phyloP scores from a whole-genome alignment of 2,113 vertebrate species.

The Mormyrus lacerda region DNA sequence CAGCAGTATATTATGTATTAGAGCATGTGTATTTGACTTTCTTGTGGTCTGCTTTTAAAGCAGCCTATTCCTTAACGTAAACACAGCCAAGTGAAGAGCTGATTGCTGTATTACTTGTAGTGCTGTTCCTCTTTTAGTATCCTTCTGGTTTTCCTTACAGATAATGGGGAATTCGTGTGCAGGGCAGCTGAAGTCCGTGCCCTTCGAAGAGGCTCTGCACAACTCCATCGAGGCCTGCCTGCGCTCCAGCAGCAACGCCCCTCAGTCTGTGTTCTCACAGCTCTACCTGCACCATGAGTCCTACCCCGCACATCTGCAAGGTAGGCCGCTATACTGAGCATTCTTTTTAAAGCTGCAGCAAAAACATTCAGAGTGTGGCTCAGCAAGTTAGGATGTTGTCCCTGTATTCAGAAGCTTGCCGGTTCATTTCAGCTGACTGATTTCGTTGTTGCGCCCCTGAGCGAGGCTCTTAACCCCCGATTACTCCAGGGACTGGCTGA shows the following conservation, averaged over 20 bases:
- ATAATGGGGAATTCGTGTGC: not conserved
- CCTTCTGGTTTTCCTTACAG: not conserved
- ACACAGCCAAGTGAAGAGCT: not conserved
- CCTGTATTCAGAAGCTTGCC: not conserved
- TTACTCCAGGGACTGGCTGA: not conserved
- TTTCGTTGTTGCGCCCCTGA: not conserved
- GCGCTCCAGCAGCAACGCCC: not conserved
- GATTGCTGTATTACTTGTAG: not conserved
- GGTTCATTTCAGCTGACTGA: not conserved
- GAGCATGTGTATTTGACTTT: not conserved
- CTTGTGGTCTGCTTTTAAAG: not conserved
- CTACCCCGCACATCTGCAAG: not conserved
- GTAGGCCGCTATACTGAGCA: not conserved
- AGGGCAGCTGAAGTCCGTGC: not conserved
- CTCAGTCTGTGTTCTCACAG: not conserved
- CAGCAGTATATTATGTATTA: not conserved
- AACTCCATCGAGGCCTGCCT: not conserved
- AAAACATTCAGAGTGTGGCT: not conserved
- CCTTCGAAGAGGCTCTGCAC: not conserved
- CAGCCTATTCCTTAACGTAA: not conserved
- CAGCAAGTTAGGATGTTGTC: not conserved
- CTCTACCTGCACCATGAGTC: not conserved
- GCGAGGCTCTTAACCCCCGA: not conserved
- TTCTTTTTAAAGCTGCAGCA: not conserved
- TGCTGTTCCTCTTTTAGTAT: not conserved